phyloP scores from a whole-genome alignment of 2,113 vertebrate species.

The Vidua macroura region DNA sequence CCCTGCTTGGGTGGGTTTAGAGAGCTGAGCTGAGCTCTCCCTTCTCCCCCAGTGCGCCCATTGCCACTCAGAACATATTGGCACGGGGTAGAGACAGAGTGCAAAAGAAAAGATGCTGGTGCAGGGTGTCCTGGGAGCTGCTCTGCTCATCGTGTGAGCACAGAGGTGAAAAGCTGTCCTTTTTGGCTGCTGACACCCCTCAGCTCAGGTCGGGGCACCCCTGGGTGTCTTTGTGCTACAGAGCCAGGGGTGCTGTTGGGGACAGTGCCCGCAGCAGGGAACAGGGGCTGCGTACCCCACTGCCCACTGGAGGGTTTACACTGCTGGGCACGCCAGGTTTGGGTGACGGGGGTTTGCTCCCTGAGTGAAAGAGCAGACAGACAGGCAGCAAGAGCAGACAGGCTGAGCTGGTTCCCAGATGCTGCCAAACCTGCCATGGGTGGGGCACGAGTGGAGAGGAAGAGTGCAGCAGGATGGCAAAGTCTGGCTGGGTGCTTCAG shows the following conservation, averaged over 20 bases:
- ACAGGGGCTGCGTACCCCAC: fast-evolving
- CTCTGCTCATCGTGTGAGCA: background rate
- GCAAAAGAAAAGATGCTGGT: background rate
- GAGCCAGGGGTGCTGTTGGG: background rate
- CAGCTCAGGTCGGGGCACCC: background rate
- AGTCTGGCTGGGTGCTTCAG: background rate
- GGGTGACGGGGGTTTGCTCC: fast-evolving
- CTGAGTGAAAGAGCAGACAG: background rate
- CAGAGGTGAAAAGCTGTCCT: background rate
- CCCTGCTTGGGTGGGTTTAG: no score
- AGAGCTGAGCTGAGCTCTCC: background rate
- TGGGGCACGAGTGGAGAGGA: background rate
- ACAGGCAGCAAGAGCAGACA: background rate
- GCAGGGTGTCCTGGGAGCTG: fast-evolving
- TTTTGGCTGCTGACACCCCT: background rate
- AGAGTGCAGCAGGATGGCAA: background rate
- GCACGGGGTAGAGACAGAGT: fast-evolving
- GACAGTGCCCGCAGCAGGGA: background rate
- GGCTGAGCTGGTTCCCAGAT: background rate
- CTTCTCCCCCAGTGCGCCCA: fast-evolving
- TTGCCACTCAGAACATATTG: background rate
- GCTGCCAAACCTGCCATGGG: background rate
- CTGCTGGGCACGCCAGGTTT: fast-evolving
- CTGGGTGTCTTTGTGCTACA: fast-evolving
- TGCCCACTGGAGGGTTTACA: background rate